Evolutionary conservation across 2,113 vertebrate species (phyloP).

Genomic region (Genyomyrus donnyi): DNA sequence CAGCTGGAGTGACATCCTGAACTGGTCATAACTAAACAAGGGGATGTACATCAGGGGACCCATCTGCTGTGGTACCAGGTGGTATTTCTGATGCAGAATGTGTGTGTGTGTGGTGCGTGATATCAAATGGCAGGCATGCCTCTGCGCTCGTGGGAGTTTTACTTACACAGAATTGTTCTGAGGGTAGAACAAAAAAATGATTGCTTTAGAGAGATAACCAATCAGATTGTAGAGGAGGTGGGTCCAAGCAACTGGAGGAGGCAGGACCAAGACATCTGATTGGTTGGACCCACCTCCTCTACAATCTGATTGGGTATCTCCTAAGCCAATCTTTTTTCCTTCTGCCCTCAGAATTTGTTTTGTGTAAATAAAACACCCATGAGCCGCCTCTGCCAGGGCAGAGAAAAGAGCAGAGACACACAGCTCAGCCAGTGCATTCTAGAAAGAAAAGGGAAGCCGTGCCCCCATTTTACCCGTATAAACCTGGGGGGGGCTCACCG

Average conservation of each 20-base stretch:
- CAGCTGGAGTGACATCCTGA: background rate
- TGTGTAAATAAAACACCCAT: background rate
- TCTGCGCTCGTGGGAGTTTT: background rate
- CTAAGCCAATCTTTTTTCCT: background rate
- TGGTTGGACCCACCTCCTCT: background rate
- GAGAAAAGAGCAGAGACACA: background rate
- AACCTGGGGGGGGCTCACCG: background rate
- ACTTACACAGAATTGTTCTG: background rate
- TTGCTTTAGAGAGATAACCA: background rate
- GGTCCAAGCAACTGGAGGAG: background rate
- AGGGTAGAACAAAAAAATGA: background rate
- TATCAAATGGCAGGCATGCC: background rate
- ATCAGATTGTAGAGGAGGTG: too few relatives aligned
- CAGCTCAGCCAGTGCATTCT: background rate
- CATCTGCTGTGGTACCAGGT: background rate
- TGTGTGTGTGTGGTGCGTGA: background rate
- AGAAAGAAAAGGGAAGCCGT: background rate
- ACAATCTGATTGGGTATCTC: background rate
- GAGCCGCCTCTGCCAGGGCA: background rate
- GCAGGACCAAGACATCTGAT: background rate
- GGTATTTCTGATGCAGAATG: background rate
- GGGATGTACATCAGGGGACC: background rate
- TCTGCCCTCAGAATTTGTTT: background rate
- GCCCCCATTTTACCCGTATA: background rate
- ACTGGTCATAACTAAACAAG: background rate